Percentiles rank a stretch among this genome's conserved stretches.
These are phyloP conservation scores for Periplaneta americana DNA, from an alignment of 1,140 invertebrate species.

Conservation along the genomic window DNA sequence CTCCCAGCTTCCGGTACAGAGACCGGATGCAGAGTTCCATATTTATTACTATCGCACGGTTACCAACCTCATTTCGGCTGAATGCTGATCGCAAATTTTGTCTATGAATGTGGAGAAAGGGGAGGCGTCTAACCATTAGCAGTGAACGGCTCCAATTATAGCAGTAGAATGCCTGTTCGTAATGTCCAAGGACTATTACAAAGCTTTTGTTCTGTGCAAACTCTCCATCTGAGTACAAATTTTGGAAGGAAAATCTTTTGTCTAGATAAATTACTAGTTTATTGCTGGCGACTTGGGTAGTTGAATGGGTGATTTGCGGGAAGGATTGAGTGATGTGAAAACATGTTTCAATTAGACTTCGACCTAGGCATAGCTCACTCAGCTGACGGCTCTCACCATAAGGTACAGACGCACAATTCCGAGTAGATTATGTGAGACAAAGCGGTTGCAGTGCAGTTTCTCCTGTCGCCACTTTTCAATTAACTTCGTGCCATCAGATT, in stretches of 20 bases:
- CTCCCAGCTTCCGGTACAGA: background rate
- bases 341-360: background rate
- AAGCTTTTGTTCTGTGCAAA: background rate
- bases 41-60: background rate
- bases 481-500: too few relatives aligned
- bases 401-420: too few relatives aligned
- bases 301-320: too few relatives aligned
- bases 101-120: background rate
- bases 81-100: background rate
- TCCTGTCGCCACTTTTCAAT: too few relatives aligned
- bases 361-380: background rate
- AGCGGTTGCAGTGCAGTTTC: too few relatives aligned
- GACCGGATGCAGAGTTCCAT: background rate
- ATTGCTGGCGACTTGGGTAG: background rate
- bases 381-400: background rate
- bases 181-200: background rate
- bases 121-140: too few relatives aligned
- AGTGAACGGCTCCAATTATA: background rate
- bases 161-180: background rate
- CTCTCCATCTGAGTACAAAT: background rate
- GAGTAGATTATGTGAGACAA: too few relatives aligned
- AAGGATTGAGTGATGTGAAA: too few relatives aligned
- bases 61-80: background rate
- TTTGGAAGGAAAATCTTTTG: background rate
- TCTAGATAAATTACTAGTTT: background rate